Percentiles rank a stretch among this genome's conserved stretches.
These are phyloP conservation scores for Scartelaos histophorus DNA, from an alignment of 2,113 vertebrate species.

Conservation along the genomic window DNA sequence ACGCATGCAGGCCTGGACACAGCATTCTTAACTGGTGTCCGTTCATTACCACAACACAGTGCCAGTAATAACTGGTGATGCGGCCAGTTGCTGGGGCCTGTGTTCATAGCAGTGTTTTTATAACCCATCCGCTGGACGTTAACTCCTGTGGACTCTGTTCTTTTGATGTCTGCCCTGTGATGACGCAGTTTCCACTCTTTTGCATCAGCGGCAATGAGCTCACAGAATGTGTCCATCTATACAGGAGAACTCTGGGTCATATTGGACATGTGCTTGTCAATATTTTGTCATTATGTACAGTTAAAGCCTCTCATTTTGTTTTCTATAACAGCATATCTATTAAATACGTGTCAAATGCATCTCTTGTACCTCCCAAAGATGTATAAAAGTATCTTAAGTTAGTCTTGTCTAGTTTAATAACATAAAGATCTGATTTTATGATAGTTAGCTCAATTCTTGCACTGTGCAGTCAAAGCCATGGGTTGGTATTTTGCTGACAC, in stretches of 20 bases:
- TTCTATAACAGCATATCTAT: not conserved
- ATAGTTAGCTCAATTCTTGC: not conserved
- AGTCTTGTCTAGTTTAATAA: too few species aligned
- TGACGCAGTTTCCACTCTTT: constrained; percentile 64
- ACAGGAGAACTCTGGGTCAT: constrained; percentile 6
- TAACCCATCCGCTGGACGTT: constrained; percentile 56
- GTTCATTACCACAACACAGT: constrained; percentile 46
- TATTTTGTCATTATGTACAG: not conserved
- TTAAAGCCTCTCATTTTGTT: too few species aligned
- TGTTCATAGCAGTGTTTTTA: constrained; percentile 66
- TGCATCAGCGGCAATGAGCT: constrained; percentile 52
- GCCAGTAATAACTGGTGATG: constrained; percentile 56
- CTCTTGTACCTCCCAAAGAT: not conserved
- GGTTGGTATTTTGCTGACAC: constrained; percentile 14
- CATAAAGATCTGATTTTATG: too few species aligned
- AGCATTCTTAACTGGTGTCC: constrained; percentile 45
- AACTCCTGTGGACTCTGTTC: constrained; percentile 39
- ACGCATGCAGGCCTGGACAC: constrained; percentile 24
- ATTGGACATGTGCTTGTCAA: not conserved
- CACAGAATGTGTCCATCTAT: constrained; percentile 51
- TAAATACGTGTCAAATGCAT: not conserved
- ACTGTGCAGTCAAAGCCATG: not conserved
- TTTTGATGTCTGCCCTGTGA: constrained; percentile 60
- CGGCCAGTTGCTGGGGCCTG: constrained; percentile 38
- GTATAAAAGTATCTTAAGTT: too few species aligned